Evolutionary conservation across 2,113 vertebrate genomes (phyloP).

Genomic region (Paralichthys olivaceus): DNA sequence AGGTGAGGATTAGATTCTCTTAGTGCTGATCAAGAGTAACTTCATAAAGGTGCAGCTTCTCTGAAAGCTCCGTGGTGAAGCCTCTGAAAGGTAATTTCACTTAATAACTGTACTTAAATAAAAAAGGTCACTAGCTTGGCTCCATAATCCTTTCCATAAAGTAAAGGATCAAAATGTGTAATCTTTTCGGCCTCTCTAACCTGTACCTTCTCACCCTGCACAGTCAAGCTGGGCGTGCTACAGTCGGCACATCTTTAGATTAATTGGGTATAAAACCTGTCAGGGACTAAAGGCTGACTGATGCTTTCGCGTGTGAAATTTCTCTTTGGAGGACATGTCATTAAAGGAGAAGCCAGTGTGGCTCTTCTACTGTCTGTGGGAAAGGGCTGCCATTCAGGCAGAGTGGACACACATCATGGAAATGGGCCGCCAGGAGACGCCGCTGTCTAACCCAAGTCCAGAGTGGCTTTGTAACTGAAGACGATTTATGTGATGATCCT

Average conservation of each 20-base stretch:
- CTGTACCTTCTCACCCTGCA: constrained; percentile 32
- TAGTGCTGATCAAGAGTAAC: neutral
- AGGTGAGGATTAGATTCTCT: constrained; percentile 38
- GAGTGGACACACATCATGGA: constrained; percentile 37
- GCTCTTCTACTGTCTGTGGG: constrained; percentile 59
- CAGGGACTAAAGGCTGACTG: neutral
- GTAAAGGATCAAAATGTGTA: constrained; percentile 65
- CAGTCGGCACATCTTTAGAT: constrained; percentile 22
- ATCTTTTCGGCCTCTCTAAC: constrained; percentile 60
- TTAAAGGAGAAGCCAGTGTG: neutral
- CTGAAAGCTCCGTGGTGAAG: neutral
- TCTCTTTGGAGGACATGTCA: neutral
- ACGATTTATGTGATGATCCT: constrained; percentile 49
- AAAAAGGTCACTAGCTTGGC: constrained; percentile 10
- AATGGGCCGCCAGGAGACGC: constrained; percentile 37
- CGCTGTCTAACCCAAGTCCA: constrained; percentile 17
- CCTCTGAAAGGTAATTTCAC: constrained; percentile 15
- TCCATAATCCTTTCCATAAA: constrained; percentile 66
- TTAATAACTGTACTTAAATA: constrained; percentile 41
- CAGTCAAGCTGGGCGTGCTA: neutral
- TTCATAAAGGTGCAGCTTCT: constrained; percentile 8
- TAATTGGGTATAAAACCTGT: constrained; percentile 28
- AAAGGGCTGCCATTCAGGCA: constrained; percentile 64
- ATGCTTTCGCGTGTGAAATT: neutral
- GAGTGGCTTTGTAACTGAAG: constrained; percentile 39